phyloP scores from a whole-genome alignment of 2,797 vertebrate genomes.

The Chiloscyllium punctatum region DNA sequence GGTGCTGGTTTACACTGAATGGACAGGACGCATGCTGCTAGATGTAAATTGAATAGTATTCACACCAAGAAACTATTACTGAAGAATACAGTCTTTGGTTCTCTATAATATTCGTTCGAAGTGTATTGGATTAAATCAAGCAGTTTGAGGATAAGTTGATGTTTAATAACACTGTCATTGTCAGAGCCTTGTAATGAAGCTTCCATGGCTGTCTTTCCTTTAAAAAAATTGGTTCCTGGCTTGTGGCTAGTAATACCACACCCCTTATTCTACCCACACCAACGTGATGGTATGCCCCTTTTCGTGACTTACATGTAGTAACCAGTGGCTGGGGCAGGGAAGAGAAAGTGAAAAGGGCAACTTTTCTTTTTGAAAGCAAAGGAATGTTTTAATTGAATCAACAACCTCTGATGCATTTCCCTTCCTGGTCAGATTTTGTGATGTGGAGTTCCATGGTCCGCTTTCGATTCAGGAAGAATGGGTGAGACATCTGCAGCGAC shows the following conservation, averaged over 20 bases:
- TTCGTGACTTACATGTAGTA: background rate
- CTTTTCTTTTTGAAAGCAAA: background rate
- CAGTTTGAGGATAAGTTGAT: background rate
- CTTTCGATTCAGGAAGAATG: slow-evolving; percentile 93
- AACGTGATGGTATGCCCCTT: background rate
- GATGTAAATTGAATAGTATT: background rate
- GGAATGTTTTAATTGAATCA: background rate
- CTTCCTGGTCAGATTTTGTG: slow-evolving; percentile 74
- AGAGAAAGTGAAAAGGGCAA: background rate
- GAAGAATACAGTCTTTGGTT: background rate
- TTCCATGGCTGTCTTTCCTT: background rate
- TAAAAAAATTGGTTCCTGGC: background rate
- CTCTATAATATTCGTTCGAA: background rate
- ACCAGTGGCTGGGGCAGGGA: background rate
- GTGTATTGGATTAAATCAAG: background rate
- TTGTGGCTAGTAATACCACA: too few species aligned
- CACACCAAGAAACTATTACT: background rate
- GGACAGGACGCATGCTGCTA: background rate
- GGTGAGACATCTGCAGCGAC: slow-evolving; percentile 89
- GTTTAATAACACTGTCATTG: background rate
- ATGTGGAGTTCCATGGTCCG: slow-evolving; percentile 89
- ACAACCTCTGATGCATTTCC: background rate
- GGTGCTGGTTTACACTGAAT: background rate
- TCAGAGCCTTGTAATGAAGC: background rate
- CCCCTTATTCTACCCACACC: background rate